These are phyloP conservation scores for Calonectris borealis DNA, from an alignment of 2,113 vertebrate species.

Conservation along the genomic window DNA sequence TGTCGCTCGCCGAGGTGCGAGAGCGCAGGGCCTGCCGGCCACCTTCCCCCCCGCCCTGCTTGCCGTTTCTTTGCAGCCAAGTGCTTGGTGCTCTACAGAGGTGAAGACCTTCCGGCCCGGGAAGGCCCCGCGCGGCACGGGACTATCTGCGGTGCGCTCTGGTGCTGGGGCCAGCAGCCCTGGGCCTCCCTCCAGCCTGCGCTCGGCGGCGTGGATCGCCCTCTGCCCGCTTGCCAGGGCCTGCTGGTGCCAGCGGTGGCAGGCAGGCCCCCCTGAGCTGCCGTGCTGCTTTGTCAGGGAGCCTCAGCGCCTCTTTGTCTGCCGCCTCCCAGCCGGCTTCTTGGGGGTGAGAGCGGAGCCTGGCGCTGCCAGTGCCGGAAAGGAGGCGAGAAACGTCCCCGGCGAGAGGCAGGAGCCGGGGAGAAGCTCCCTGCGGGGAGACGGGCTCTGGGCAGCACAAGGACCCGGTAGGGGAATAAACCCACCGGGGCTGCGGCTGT, in stretches of 20 bases:
- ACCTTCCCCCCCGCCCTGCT: neutral
- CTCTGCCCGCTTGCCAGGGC: neutral
- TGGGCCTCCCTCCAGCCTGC: neutral
- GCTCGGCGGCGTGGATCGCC: neutral
- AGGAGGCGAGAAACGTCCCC: neutral
- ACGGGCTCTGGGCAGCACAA: rapidly evolving
- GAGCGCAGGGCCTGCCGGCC: neutral
- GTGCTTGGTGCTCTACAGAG: neutral
- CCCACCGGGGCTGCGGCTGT: neutral
- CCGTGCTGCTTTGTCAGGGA: conserved; percentile 32
- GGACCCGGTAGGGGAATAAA: neutral
- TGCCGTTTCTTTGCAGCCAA: neutral
- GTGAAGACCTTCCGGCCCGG: neutral
- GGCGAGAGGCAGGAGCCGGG: neutral
- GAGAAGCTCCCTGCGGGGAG: neutral
- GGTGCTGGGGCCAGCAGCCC: neutral
- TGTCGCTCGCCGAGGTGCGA: neutral
- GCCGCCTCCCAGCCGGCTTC: neutral
- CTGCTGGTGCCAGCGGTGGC: neutral
- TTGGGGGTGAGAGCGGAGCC: neutral
- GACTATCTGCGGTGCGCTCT: neutral
- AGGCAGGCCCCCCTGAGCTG: neutral
- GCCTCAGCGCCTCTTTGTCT: conserved; percentile 49
- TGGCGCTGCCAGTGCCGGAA: neutral
- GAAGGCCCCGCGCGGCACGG: neutral